Conservation (phyloP, 2,888 invertebrate genomes). For the Tiliacea aurago region DNA sequence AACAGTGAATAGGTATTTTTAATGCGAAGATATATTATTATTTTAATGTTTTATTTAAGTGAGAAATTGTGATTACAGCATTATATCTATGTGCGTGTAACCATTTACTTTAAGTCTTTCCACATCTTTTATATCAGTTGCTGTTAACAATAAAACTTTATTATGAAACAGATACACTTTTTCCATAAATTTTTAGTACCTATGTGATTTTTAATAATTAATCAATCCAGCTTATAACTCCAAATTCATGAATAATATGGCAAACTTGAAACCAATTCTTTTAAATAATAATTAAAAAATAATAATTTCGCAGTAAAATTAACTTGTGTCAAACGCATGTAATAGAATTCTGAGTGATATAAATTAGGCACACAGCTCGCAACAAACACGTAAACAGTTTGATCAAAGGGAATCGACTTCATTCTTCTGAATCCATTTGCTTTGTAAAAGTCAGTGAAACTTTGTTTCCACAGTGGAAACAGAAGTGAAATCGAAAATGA, state of each 20-base stretch:
- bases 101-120: background rate
- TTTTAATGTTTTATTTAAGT: conserved; percentile 6
- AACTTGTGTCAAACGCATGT: background rate
- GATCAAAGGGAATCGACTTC: background rate
- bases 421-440: background rate
- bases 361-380: background rate
- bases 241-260: background rate
- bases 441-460: conserved; percentile 5
- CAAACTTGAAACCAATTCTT: background rate
- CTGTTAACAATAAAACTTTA: background rate
- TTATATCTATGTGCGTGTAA: conserved; percentile 11
- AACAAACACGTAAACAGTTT: conserved; percentile 7
- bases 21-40: conserved; percentile 27
- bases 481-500: background rate
- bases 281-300: too few relatives aligned
- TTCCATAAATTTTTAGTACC: background rate
- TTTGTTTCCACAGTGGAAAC: background rate
- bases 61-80: conserved; percentile 6
- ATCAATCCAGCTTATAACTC: background rate
- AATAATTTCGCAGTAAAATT: background rate
- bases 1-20: conserved; percentile 57
- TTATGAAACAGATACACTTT: background rate
- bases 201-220: background rate
- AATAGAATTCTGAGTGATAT: background rate
- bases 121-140: background rate